Percentiles rank a stretch among this genome's conserved stretches.
Evolutionary conservation across 2,888 invertebrate genomes (phyloP).

Genomic region (Azorinus chamasolen): DNA sequence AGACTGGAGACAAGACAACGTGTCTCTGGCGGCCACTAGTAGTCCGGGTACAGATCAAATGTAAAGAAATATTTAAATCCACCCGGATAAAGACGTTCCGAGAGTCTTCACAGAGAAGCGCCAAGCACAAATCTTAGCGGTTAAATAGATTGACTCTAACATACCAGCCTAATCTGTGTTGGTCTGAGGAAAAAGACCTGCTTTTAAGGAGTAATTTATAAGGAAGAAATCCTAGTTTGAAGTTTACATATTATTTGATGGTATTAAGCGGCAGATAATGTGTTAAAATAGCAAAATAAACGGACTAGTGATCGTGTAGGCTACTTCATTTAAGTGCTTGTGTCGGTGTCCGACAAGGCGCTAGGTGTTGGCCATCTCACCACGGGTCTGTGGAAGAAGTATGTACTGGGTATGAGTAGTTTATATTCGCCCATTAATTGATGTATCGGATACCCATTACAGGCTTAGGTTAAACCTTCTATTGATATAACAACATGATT

Average conservation of each 20-base stretch:
- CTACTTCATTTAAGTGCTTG: constrained; percentile 40
- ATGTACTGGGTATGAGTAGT: neutral
- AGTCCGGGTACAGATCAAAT: constrained; percentile 35
- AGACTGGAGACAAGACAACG: neutral
- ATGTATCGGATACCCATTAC: no score
- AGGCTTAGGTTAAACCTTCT: no score
- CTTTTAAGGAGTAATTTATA: constrained; percentile 61
- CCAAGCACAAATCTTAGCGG: constrained; percentile 55
- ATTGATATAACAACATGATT: no score
- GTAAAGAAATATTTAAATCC: constrained; percentile 57
- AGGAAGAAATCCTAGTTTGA: constrained; percentile 54
- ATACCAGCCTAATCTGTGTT: constrained; percentile 53
- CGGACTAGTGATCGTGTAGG: constrained; percentile 52
- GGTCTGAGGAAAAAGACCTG: constrained; percentile 29
- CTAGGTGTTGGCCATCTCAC: neutral
- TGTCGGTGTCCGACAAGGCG: neutral
- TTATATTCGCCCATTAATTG: no score
- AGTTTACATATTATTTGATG: constrained; percentile 63
- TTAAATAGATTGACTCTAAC: constrained; percentile 60
- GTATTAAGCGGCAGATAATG: constrained; percentile 54
- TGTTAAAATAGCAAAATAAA: constrained; percentile 64
- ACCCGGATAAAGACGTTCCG: constrained; percentile 40
- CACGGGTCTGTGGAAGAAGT: neutral
- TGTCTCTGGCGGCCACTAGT: constrained; percentile 4
- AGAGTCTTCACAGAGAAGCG: constrained; percentile 56